Base-by-base conservation (phyloP, 2,113 vertebrate genomes). In the Pantherophis guttatus region DNA sequence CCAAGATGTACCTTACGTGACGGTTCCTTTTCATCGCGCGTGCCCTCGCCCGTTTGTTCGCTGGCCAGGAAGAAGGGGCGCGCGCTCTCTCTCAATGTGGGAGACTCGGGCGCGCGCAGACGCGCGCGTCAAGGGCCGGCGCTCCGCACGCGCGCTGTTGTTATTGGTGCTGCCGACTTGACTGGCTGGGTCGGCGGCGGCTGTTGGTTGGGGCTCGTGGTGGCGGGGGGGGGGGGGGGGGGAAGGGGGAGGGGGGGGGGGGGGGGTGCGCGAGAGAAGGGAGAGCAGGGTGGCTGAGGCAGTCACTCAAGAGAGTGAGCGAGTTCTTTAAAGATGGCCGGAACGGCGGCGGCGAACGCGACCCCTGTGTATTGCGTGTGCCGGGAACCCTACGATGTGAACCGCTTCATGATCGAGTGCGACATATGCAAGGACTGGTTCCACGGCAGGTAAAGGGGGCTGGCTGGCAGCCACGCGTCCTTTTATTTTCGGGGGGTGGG, bases 391-490 rank as follows among this genome's bases (percentile, higher is more conserved):
- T 99, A 99, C 98, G 99, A 99, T 94, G 99, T 99, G 97, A 99
- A 96, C 98, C 99, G 99, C 98, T 99, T 99, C 97, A 99, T 99
- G 99, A 99, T 99, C 97, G 99, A 99, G 96, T 99, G 99, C 97
- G 99, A 99, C 96, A 98, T 98, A 95, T 99, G 99, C 98, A 99
- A 99, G 97, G 99, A 99, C 98, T 99, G 99, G 99, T 99, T 99
- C 97, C 99, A 99, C 95, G 99, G 99, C 98, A 99, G 99, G 99
- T 99, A 97, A 54, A 97, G 86, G 24, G 86, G 86, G 26, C 59
- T 59, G 33, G 85, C 24, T 6, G 21, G 65, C 23, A 17, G 90
- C 9, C 26, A n/a, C 24, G 39, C 26, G 15, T 8, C 33, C 48
- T 15, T 59, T 59, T 59, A 59, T 88, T 29, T 65, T 33, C 3